Conservation (phyloP, 2,888 invertebrate genomes). For the Tenthredo amoena region DNA sequence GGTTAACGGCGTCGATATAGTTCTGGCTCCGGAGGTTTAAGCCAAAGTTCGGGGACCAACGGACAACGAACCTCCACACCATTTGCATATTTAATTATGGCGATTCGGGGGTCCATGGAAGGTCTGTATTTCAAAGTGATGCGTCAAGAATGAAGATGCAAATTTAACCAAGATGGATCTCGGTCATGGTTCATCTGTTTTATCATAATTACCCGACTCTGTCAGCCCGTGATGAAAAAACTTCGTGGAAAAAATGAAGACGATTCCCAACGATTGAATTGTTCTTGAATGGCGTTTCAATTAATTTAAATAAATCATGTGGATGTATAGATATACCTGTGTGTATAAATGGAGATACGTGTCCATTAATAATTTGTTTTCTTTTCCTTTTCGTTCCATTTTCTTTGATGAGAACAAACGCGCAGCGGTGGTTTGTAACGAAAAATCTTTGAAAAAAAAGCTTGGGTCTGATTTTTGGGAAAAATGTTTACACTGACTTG, state of each 20-base stretch:
- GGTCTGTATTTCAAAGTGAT: conserved; percentile 63
- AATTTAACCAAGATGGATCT: conserved; percentile 45
- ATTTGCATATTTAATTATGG: conserved; percentile 74
- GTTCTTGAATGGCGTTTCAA: neutral
- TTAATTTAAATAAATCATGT: neutral
- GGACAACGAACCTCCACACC: conserved; percentile 38
- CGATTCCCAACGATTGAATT: neutral
- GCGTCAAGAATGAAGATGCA: conserved; percentile 50
- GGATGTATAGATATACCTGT: neutral
- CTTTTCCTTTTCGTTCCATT: neutral
- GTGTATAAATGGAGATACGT: neutral
- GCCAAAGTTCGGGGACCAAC: conserved; percentile 17
- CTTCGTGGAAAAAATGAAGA: neutral
- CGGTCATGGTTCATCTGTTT: conserved; percentile 42
- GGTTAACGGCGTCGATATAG: conserved; percentile 31
- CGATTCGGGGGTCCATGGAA: conserved; percentile 57
- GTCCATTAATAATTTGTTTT: neutral
- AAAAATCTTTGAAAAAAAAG: neutral
- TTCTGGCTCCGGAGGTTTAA: neutral
- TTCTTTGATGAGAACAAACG: neutral
- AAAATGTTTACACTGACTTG: conserved; percentile 42
- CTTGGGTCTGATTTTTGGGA: neutral
- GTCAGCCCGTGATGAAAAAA: neutral
- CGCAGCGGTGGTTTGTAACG: neutral
- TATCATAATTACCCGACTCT: conserved; percentile 13